A percentile compares a stretch with the other conserved stretches of the same genome.
Conservation (phyloP, 2,113 vertebrate species). For the Callopanchax toddi region DNA sequence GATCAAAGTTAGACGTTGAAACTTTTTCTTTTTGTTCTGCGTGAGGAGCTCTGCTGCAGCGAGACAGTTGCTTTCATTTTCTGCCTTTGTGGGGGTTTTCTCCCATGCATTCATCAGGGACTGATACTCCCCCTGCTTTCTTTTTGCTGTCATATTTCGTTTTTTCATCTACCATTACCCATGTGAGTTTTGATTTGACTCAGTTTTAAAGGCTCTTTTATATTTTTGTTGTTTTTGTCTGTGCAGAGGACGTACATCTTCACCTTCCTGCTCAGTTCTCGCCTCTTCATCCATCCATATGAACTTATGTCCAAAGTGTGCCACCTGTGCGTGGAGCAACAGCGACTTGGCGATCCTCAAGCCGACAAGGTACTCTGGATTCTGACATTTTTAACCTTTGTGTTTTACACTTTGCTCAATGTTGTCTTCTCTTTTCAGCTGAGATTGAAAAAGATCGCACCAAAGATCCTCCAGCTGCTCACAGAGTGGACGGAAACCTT, state of each 20-base stretch:
- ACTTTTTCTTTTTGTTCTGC: background rate
- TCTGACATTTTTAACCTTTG: background rate
- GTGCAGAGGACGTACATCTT: constrained; percentile 93
- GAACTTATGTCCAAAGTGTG: constrained; percentile 93
- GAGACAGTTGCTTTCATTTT: background rate
- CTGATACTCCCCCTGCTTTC: background rate
- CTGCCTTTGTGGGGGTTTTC: background rate
- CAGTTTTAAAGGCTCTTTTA: background rate
- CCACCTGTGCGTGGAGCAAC: constrained; percentile 87
- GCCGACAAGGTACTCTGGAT: constrained; percentile 85
- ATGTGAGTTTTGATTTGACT: background rate
- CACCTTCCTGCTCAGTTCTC: constrained; percentile 94
- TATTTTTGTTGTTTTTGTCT: background rate
- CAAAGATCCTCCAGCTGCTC: constrained; percentile 90
- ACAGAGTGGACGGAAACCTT: constrained; percentile 95
- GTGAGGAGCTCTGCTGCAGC: background rate
- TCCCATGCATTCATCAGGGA: background rate
- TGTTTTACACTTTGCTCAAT: background rate
- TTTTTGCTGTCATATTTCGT: background rate
- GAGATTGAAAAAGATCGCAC: constrained; percentile 85
- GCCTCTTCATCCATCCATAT: constrained; percentile 89
- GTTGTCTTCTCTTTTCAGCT: constrained; percentile 68
- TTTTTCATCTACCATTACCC: background rate
- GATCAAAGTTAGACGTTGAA: background rate
- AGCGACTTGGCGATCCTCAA: constrained; percentile 82